Conservation (phyloP, 2,888 invertebrate genomes). For the Bibio marci region DNA sequence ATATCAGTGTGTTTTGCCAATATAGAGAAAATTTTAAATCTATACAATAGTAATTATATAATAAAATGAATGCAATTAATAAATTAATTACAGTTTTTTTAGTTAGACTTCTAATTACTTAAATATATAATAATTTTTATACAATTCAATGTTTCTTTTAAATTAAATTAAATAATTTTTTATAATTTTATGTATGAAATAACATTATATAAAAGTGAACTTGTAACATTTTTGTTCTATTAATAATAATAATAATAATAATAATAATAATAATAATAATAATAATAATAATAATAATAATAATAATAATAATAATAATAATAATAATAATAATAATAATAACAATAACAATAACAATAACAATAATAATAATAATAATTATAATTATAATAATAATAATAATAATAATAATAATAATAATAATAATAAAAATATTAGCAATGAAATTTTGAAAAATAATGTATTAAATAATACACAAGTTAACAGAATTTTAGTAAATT, state of each 20-base stretch:
- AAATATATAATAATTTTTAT: too few relatives aligned
- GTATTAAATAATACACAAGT: background rate
- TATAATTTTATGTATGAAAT: too few relatives aligned
- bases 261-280: background rate
- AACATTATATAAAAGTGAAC: too few relatives aligned
- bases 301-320: constrained; percentile 10
- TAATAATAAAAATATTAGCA: constrained; percentile 11
- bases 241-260: constrained; percentile 1
- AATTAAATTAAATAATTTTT: too few relatives aligned
- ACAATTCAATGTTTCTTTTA: too few relatives aligned
- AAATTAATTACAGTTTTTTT: too few relatives aligned
- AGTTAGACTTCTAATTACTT: too few relatives aligned
- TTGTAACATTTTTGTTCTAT: too few relatives aligned
- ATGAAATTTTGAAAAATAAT: background rate
- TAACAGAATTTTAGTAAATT: background rate
- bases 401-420: constrained; percentile 9
- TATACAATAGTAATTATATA: too few relatives aligned
- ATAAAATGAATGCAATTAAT: too few relatives aligned
- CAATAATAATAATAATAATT: constrained; percentile 12
- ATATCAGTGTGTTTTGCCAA: too few relatives aligned
- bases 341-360: constrained; percentile 9
- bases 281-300: constrained; percentile 5
- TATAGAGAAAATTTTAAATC: too few relatives aligned
- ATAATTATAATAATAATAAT: constrained; percentile 10
- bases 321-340: constrained; percentile 7